phyloP scores from a whole-genome alignment of 2,797 vertebrate genomes.

The Clamator glandarius region DNA sequence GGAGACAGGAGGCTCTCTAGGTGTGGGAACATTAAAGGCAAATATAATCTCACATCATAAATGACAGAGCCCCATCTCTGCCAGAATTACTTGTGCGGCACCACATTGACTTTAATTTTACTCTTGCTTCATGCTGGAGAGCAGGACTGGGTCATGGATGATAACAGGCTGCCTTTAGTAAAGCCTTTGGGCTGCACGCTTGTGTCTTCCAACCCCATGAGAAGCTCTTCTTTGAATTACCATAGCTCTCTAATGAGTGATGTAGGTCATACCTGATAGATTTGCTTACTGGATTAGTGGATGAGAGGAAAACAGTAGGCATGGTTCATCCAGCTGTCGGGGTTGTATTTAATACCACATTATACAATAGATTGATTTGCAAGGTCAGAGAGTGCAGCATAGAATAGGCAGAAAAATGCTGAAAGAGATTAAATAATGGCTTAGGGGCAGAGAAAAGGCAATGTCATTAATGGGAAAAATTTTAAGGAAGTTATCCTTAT shows the following conservation, averaged over 20 bases:
- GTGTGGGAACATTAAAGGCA: neutral
- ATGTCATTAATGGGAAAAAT: neutral
- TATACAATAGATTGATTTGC: neutral
- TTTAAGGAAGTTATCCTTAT: neutral
- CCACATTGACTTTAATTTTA: neutral
- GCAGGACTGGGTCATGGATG: neutral
- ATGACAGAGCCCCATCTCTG: neutral
- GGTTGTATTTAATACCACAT: neutral
- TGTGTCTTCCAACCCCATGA: neutral
- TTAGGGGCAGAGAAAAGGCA: neutral
- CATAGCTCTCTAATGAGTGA: fast-evolving
- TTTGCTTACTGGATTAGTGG: neutral
- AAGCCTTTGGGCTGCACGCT: neutral
- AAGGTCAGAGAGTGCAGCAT: neutral
- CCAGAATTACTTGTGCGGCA: neutral
- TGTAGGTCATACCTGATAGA: constrained; percentile 21
- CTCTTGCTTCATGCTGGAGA: neutral
- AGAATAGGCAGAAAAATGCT: neutral
- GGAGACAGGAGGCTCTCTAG: neutral
- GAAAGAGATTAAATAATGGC: neutral
- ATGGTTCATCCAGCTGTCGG: neutral
- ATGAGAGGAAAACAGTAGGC: neutral
- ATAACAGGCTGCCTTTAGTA: neutral
- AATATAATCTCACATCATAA: neutral
- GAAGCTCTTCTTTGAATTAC: neutral